Base-by-base conservation (phyloP, 2,888 invertebrate species). In the Ceramica pisi region DNA sequence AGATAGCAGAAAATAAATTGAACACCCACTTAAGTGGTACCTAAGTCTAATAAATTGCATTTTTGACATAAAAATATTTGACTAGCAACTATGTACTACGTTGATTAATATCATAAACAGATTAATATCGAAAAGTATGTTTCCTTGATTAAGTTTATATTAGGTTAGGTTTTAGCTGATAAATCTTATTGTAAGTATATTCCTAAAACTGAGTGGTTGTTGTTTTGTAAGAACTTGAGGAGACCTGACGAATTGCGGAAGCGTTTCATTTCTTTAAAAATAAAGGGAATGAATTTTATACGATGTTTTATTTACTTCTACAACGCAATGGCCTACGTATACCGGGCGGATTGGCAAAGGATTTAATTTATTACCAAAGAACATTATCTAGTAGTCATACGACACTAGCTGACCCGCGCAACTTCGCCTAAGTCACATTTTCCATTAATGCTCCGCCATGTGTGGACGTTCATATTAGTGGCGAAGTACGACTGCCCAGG, bases 181-280 rank as follows among this genome's bases (percentile, higher is more conserved):
- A 64, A 66, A 44, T 76, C 16, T 63, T 60, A 72, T 62, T 80
- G 55, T 78, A 74, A 81, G 75, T 48, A 59, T 78, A 72, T 78
- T 74, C 61, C 41, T 69, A 56, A 64, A 74, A 46, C 60, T 31
- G 67, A 70, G 51, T 68, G 66, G 59, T 67, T 60, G 59, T 64
- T 57, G 62, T 79, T 73, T 76, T 66, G 67, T 79, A 56, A 69
- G 71, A 68, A 62, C n/a, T 62, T 75, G 35, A 62, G 56, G 71
- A 57, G 53, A 67, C 23, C 23, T 83, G 72, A 71, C 61, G 63
- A 71, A 56, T 73, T 80, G 64, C 78, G 69, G 38, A 75, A 76
- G 53, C 59, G 62, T 67, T 79, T 81, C 74, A 78, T 84, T 82
- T 75, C 79, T 81, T 81, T 75, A 48, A 53, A 48, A 83, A 77